Evolutionary conservation across 2,797 vertebrate species (phyloP).

Genomic region (Corythornis leucogaster): DNA sequence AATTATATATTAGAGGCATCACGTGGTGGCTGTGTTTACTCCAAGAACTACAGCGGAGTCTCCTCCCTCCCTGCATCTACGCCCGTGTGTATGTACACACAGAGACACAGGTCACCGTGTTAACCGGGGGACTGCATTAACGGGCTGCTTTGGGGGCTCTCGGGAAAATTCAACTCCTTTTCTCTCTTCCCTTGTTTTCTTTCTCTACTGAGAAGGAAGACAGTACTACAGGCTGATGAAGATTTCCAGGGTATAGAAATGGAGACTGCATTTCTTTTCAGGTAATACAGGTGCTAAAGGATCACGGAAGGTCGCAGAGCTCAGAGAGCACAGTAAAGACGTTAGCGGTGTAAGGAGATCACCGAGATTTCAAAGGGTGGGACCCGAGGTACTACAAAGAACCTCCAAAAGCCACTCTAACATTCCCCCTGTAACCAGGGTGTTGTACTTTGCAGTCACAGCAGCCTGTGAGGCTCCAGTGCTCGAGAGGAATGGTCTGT

Average conservation of each 20-base stretch:
- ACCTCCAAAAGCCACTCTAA: not conserved
- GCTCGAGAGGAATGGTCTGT: not conserved
- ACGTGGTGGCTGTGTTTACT: slow-evolving; percentile 66
- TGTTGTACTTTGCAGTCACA: not conserved
- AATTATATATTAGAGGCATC: slow-evolving; percentile 55
- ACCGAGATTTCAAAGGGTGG: not conserved
- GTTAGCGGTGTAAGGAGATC: not conserved
- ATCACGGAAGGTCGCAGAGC: not conserved
- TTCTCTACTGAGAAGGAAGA: not conserved
- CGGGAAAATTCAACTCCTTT: fast-evolving
- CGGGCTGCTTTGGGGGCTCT: not conserved
- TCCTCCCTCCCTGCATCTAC: slow-evolving; percentile 8
- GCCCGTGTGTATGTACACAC: not conserved
- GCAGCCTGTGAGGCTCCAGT: not conserved
- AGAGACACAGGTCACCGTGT: not conserved
- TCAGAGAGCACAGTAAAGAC: not conserved
- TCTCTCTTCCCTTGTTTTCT: not conserved
- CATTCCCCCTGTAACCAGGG: not conserved
- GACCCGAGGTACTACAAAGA: slow-evolving; percentile 16
- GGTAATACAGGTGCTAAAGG: not conserved
- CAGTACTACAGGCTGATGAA: fast-evolving
- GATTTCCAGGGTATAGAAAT: not conserved
- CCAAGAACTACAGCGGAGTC: slow-evolving; percentile 9
- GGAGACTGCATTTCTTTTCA: not conserved
- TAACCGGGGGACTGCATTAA: not conserved